Conservation (phyloP, 2,113 vertebrate species). For the Dendrocopos noguchii region DNA sequence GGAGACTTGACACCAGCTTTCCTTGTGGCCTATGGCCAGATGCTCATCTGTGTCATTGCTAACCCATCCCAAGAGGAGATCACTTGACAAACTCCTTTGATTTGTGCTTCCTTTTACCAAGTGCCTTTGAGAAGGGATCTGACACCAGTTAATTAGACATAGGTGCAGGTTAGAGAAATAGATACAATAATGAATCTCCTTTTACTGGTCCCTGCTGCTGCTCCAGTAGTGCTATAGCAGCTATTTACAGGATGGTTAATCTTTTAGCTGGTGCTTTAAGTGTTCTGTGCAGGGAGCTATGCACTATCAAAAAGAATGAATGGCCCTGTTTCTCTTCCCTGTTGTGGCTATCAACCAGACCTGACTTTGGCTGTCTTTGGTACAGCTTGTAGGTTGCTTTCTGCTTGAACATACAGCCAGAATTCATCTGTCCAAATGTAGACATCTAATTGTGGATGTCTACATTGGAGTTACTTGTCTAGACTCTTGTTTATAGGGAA, state of each 20-base stretch:
- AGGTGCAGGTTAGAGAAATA: slow-evolving; percentile 23
- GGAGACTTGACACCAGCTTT: background rate
- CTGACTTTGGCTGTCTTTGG: slow-evolving; percentile 59
- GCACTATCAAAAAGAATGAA: slow-evolving; percentile 47
- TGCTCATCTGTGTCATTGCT: background rate
- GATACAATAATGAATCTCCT: slow-evolving; percentile 24
- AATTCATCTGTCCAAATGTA: slow-evolving; percentile 56
- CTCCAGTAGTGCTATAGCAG: background rate
- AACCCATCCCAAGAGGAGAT: background rate
- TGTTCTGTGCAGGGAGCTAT: background rate
- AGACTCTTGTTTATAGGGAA: slow-evolving; percentile 72
- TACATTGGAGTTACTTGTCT: slow-evolving; percentile 67
- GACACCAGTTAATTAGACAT: slow-evolving; percentile 18
- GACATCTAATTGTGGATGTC: slow-evolving; percentile 64
- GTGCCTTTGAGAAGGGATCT: background rate
- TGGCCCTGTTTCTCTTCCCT: slow-evolving; percentile 54
- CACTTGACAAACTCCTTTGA: background rate
- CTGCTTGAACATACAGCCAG: slow-evolving; percentile 31
- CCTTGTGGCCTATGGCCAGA: background rate
- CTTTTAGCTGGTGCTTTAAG: slow-evolving; percentile 39
- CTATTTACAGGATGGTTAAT: slow-evolving; percentile 24
- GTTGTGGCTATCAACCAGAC: slow-evolving; percentile 34
- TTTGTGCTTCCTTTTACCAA: background rate
- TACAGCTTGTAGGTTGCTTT: slow-evolving; percentile 40
- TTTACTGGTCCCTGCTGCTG: slow-evolving; percentile 7